phyloP scores from a whole-genome alignment of 2,113 vertebrate genomes.

The Campylomormyrus tamandua region DNA sequence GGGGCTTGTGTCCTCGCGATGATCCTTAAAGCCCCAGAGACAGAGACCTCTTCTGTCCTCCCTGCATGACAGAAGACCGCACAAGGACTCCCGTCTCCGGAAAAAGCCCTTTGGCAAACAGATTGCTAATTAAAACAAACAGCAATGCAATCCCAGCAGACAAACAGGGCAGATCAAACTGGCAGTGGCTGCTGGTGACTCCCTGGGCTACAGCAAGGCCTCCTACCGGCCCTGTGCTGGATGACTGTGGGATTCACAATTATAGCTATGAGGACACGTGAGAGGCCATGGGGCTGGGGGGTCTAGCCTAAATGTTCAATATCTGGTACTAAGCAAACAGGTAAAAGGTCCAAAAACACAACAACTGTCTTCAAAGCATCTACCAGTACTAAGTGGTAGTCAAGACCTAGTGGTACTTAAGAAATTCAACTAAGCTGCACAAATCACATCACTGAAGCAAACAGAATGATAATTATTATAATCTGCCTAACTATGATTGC shows the following conservation, averaged over 20 bases:
- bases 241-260: not conserved
- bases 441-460: not conserved
- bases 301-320: not conserved
- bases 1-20: not conserved
- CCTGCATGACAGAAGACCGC: slow-evolving; percentile 30
- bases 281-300: not conserved
- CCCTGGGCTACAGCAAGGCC: not conserved
- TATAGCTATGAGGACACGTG: not conserved
- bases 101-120: slow-evolving; percentile 58
- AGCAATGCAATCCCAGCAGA: slow-evolving; percentile 40
- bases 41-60: slow-evolving; percentile 29
- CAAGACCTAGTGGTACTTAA: not conserved
- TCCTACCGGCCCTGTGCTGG: not conserved
- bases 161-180: slow-evolving; percentile 49
- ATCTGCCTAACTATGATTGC: not conserved
- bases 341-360: not conserved
- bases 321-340: not conserved
- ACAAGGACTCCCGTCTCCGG: slow-evolving; percentile 47
- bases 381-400: not conserved
- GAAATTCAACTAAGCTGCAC: not conserved
- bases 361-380: not conserved
- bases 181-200: slow-evolving; percentile 36
- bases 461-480: not conserved
- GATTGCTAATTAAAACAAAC: slow-evolving; percentile 61
- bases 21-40: not conserved